Evolutionary conservation across 2,113 vertebrate genomes (phyloP), one percentile per base, ranked within the genome.

Genomic region (Prochilodus magdalenae): DNA sequence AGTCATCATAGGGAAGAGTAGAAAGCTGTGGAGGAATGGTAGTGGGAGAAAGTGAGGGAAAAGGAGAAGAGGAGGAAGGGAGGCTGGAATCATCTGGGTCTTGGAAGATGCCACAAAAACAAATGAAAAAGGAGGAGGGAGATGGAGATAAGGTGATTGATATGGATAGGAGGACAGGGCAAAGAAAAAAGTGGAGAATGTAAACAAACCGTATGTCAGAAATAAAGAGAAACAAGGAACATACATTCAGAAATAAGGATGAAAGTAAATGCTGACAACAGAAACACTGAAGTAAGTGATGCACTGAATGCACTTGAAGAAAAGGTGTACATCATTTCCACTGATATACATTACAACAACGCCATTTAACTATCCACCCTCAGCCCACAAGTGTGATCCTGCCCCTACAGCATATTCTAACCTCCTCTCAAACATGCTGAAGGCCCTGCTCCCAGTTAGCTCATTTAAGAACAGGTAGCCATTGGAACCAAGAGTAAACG

Each of bases 151-250:
- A 1, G 27, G 73, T 71, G 76, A 30, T 53, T 49, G 26, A 83
- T 36, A 47, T 62, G 76, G 20, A 76, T 71, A 76, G 26, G 73
- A 85, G 30, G n/a, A n/a, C 3, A 11, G 36, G 40, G 36, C 66
- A 74, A 75, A 77, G 3, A 14, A 53, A 30, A 71, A 49, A 47
- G 15, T 1, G 15, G n/a, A 55, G 16, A 77, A 6, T 57, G 44
- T 18, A 86, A 83, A 85, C 11, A 86, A 83, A 82, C 87, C 73
- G 86, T 77, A 86, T 86, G 66, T 87, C 87, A 91, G 49, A 63
- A 27, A 66, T 63, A 89, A 90, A 90, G 77, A 89, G 91, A 87
- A 87, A 91, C 79, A 89, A 87, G 80, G 86, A 91, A 85, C 67
- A 66, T 72, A 80, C 76, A 78, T 82, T 82, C 51, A 86, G 74